Percentiles rank a stretch among this genome's conserved stretches.
Evolutionary conservation across 2,113 vertebrate species (phyloP).

Genomic region (Redunca redunca): DNA sequence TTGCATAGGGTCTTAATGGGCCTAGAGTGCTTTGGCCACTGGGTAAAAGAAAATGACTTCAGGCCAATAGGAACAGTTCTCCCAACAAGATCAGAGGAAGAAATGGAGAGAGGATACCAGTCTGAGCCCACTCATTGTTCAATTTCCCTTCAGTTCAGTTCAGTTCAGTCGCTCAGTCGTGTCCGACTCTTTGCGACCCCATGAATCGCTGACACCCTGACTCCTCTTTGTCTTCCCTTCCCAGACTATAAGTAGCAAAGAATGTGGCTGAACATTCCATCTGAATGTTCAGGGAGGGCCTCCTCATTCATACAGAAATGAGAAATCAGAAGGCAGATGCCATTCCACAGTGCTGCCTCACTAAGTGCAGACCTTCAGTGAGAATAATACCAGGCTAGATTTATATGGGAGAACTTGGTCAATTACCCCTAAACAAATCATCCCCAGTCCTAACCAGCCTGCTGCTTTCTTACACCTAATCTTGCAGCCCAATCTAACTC

Average conservation of each 20-base stretch:
- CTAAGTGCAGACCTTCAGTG: background rate
- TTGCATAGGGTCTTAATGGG: background rate
- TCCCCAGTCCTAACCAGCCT: background rate
- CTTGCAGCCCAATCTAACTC: background rate
- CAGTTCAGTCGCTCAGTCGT: too few relatives aligned
- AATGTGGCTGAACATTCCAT: slow-evolving; percentile 34
- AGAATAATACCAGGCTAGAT: background rate
- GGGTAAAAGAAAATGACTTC: slow-evolving; percentile 33
- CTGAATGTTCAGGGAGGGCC: slow-evolving; percentile 1
- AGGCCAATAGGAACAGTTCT: background rate
- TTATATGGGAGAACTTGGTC: background rate
- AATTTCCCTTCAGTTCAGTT: background rate
- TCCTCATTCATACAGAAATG: background rate
- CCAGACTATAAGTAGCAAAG: slow-evolving; percentile 29
- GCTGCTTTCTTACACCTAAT: background rate
- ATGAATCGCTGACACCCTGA: background rate
- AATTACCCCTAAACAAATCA: background rate
- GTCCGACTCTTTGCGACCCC: too few relatives aligned
- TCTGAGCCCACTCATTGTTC: background rate
- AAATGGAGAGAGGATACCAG: background rate
- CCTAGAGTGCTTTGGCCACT: background rate
- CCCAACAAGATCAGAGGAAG: slow-evolving; percentile 2
- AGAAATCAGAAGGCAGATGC: slow-evolving; percentile 27
- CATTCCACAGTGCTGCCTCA: background rate
- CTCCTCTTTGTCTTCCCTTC: background rate